Evolutionary conservation across 2,888 invertebrate genomes (phyloP).

Genomic region (Hipparchia semele): DNA sequence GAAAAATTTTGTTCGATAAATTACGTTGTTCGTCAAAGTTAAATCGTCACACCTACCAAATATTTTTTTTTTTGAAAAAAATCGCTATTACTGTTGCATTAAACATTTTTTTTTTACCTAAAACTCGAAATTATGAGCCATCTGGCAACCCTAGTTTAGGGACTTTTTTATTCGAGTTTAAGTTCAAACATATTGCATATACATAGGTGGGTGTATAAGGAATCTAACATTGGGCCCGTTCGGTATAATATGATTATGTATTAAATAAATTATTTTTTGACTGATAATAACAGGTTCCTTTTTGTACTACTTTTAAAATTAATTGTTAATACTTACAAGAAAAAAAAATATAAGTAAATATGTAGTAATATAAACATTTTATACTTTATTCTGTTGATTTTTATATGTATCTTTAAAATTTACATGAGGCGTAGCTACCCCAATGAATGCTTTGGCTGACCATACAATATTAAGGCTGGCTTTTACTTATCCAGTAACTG

Average conservation of each 20-base stretch:
- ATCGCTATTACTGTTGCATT: no score
- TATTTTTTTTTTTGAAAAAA: no score
- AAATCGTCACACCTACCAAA: no score
- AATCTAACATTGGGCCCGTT: conserved; percentile 29
- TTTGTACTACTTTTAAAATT: conserved; percentile 34
- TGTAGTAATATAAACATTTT: conserved; percentile 33
- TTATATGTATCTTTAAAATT: conserved; percentile 16
- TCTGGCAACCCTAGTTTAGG: conserved; percentile 1
- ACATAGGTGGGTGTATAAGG: conserved; percentile 21
- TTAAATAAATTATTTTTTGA: conserved; percentile 47
- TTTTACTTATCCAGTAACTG: no score
- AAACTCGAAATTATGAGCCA: neutral
- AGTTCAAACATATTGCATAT: conserved; percentile 10
- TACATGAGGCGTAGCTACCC: neutral
- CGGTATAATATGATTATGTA: conserved; percentile 22
- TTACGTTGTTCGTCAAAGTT: neutral
- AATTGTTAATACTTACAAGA: conserved; percentile 33
- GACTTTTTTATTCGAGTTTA: conserved; percentile 23
- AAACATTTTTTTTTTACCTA: neutral
- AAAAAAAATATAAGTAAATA: conserved; percentile 31
- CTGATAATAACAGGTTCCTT: conserved; percentile 46
- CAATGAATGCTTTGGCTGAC: no score
- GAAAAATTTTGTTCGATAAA: neutral
- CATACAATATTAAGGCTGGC: no score
- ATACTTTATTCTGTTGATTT: conserved; percentile 34